These are phyloP conservation scores for Cladopsammia gracilis DNA, from an alignment of 64 coral and sea anemone species.

Conservation along the genomic window DNA sequence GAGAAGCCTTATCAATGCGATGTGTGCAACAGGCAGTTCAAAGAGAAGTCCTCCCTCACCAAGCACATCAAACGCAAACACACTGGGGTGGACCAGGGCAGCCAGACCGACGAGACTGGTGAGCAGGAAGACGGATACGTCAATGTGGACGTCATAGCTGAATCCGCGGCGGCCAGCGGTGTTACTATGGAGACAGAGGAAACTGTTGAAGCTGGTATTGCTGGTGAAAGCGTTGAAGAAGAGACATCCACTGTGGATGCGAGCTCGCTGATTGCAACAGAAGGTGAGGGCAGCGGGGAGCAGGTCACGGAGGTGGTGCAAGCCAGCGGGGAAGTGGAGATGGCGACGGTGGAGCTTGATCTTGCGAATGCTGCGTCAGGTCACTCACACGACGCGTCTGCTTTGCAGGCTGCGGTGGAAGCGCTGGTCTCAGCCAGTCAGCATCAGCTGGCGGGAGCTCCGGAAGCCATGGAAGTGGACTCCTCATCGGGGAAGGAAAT, in stretches of 20 bases:
- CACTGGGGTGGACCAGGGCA: conserved; percentile 94
- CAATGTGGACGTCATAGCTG: conserved; percentile 95
- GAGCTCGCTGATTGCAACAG: conserved; percentile 76
- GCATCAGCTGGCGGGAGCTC: conserved; percentile 85
- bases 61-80: conserved; percentile 99
- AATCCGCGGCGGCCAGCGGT: conserved; percentile 92
- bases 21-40: conserved; percentile 91
- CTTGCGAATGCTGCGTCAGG: conserved; percentile 58
- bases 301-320: conserved; percentile 83
- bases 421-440: conserved; percentile 95
- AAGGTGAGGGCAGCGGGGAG: conserved; percentile 28
- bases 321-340: conserved; percentile 88
- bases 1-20: conserved; percentile 97
- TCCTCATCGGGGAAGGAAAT: conserved; percentile 75
- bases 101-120: conserved; percentile 92
- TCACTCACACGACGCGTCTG: conserved; percentile 77
- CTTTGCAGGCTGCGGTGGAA: conserved; percentile 92
- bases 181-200: conserved; percentile 93
- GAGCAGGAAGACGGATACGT: conserved; percentile 82
- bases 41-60: conserved; percentile 98
- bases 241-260: conserved; percentile 92
- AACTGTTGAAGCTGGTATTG: conserved; percentile 36
- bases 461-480: conserved; percentile 82
- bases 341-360: conserved; percentile 91
- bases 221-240: conserved; percentile 60